A percentile compares a stretch with the other conserved stretches of the same genome.
phyloP scores from a whole-genome alignment of 2,888 invertebrate genomes.

The Rhingia campestris region DNA sequence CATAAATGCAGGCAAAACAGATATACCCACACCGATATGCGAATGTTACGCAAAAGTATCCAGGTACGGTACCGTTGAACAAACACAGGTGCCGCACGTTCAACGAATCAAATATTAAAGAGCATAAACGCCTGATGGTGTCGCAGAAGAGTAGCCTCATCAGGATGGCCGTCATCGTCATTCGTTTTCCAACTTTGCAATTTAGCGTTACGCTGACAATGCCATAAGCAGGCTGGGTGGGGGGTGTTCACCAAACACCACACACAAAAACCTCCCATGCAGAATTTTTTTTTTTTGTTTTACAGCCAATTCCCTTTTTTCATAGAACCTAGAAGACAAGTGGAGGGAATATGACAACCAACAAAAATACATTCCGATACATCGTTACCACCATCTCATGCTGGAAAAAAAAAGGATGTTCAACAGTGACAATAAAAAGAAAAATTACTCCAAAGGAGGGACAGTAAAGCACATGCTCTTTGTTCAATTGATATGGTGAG shows the following conservation, averaged over 20 bases:
- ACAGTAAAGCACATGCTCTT: conserved; percentile 22
- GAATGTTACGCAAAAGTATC: conserved; percentile 22
- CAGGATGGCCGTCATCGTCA: conserved; percentile 48
- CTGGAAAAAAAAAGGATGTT: conserved; percentile 25
- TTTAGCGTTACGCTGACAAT: conserved; percentile 47
- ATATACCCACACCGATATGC: conserved; percentile 24
- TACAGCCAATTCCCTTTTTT: conserved; percentile 15
- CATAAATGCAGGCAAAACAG: conserved; percentile 56
- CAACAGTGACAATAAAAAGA: conserved; percentile 37
- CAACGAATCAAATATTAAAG: conserved; percentile 69
- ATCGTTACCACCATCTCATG: conserved; percentile 18
- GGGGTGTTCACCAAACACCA: neutral
- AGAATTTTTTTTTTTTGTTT: neutral
- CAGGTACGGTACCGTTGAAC: conserved; percentile 18
- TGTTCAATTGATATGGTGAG: conserved; percentile 39
- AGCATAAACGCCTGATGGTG: conserved; percentile 65
- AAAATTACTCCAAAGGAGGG: conserved; percentile 19
- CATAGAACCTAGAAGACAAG: neutral
- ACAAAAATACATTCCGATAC: conserved; percentile 36
- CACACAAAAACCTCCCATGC: neutral
- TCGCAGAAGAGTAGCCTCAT: conserved; percentile 59
- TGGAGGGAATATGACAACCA: conserved; percentile 11
- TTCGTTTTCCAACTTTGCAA: conserved; percentile 47
- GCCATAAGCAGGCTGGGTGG: neutral
- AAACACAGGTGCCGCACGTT: conserved; percentile 67